Conservation (phyloP, 2,888 invertebrate species). For the Thereva nobilitata region DNA sequence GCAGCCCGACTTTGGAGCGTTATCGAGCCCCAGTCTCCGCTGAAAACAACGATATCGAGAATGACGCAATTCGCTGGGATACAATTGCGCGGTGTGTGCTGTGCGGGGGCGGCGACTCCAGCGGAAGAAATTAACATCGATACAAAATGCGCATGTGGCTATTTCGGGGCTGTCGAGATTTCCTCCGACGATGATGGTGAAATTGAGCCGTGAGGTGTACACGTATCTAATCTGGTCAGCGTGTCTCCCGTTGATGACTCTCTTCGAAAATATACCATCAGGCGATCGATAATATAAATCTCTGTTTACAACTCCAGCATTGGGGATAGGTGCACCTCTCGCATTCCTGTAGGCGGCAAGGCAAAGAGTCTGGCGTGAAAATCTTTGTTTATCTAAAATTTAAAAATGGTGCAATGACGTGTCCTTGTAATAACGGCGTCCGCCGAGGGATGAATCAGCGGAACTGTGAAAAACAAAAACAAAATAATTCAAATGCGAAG, state of each 20-base stretch:
- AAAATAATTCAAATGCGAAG: too few species aligned
- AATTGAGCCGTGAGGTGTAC: constrained; percentile 2
- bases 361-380: too few species aligned
- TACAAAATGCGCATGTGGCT: constrained; percentile 1
- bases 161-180: constrained; percentile 12
- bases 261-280: too few species aligned
- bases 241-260: neutral
- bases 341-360: too few species aligned
- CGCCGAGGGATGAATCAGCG: too few species aligned
- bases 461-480: too few species aligned
- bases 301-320: too few species aligned
- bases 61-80: constrained; percentile 24
- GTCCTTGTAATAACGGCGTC: too few species aligned
- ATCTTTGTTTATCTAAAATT: too few species aligned
- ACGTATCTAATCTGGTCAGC: constrained; percentile 16
- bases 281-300: too few species aligned
- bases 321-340: too few species aligned
- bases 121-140: constrained; percentile 16
- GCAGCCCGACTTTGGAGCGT: neutral
- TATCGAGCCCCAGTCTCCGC: constrained; percentile 22
- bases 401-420: too few species aligned
- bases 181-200: constrained; percentile 9
- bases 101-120: constrained; percentile 16
- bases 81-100: neutral
- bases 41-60: constrained; percentile 11